phyloP scores from a whole-genome alignment of 1,140 invertebrate genomes.

The Potamilus streckersoni region DNA sequence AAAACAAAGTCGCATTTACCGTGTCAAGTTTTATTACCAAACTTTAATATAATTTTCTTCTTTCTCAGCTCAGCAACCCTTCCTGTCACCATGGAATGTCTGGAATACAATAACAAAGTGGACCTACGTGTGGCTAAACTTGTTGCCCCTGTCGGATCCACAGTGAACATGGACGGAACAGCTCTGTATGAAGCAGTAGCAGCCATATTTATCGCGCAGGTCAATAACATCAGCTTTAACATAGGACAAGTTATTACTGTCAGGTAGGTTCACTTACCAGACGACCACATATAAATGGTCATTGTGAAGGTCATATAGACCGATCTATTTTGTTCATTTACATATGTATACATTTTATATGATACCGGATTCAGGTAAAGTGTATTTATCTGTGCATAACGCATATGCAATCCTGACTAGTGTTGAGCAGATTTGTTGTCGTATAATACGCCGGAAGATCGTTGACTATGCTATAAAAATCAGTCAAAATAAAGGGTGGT shows the following conservation, averaged over 20 bases:
- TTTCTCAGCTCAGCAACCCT: slow-evolving; percentile 64
- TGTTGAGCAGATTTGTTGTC: neutral
- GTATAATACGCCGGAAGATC: neutral
- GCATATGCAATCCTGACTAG: neutral
- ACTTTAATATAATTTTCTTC: no score
- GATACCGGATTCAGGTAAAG: neutral
- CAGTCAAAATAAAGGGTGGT: no score
- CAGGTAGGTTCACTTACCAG: slow-evolving; percentile 73
- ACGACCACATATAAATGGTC: neutral
- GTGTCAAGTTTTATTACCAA: no score
- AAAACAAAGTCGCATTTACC: no score
- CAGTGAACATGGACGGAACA: slow-evolving; percentile 93
- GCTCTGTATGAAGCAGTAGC: slow-evolving; percentile 80
- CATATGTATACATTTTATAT: neutral
- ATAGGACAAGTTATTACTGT: slow-evolving; percentile 88
- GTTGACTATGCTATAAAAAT: no score
- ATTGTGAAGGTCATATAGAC: neutral
- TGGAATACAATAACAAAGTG: slow-evolving; percentile 88
- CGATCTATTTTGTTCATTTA: neutral
- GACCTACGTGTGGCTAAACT: slow-evolving; percentile 76
- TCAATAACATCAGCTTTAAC: slow-evolving; percentile 79
- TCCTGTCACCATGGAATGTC: slow-evolving; percentile 83
- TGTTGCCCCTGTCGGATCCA: slow-evolving; percentile 76
- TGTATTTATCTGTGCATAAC: neutral
- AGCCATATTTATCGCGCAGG: slow-evolving; percentile 94